A percentile compares a stretch with the other conserved stretches of the same genome.
Evolutionary conservation across 2,113 vertebrate genomes (phyloP).

Genomic region (Cyanistes caeruleus): DNA sequence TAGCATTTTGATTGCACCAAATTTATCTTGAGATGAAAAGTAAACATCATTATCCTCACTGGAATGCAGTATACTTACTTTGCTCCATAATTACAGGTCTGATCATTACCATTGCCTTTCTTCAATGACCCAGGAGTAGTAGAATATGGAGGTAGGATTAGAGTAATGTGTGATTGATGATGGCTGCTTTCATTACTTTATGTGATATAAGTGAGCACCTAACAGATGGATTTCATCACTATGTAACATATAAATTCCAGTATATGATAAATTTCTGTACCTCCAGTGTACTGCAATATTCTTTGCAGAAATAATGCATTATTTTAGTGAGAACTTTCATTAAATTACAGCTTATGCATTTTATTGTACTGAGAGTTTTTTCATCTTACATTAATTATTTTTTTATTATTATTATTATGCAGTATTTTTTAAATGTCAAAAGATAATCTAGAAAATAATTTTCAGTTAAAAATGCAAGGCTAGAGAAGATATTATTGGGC

Average conservation of each 20-base stretch:
- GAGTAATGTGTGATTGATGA: slow-evolving; percentile 64
- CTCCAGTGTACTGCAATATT: slow-evolving; percentile 41
- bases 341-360: slow-evolving; percentile 60
- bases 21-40: slow-evolving; percentile 66
- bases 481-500: background rate
- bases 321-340: slow-evolving; percentile 51
- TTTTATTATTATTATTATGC: background rate
- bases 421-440: background rate
- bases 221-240: slow-evolving; percentile 72
- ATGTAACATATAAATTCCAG: slow-evolving; percentile 62
- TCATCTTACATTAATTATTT: background rate
- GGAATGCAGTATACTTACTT: slow-evolving; percentile 30
- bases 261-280: slow-evolving; percentile 68
- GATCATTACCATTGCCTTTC: slow-evolving; percentile 55
- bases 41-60: slow-evolving; percentile 58
- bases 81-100: slow-evolving; percentile 65
- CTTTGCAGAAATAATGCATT: slow-evolving; percentile 51
- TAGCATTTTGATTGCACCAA: slow-evolving; percentile 64
- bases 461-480: background rate
- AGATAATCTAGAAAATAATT: background rate
- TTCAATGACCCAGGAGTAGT: slow-evolving; percentile 46
- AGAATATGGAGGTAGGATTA: slow-evolving; percentile 64
- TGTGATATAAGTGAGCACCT: slow-evolving; percentile 51
- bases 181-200: slow-evolving; percentile 33
- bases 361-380: slow-evolving; percentile 46